These are phyloP conservation scores for Sarcophaga bullata DNA, from an alignment of 1,140 invertebrate genomes.

Conservation along the genomic window DNA sequence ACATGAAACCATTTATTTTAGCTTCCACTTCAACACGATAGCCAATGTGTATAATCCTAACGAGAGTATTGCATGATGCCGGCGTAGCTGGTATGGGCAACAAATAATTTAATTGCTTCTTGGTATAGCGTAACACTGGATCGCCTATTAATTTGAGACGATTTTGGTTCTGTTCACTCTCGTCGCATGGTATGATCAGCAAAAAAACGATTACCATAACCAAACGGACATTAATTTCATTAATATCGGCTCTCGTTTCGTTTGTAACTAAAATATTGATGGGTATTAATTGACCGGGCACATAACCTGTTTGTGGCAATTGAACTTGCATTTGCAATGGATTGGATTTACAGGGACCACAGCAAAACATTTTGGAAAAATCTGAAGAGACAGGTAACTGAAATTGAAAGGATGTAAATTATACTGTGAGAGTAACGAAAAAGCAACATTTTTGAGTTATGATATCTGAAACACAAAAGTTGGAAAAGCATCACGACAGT, in stretches of 20 bases:
- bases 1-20: constrained; percentile 60
- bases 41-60: constrained; percentile 76
- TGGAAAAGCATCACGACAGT: too few species aligned
- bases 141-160: constrained; percentile 67
- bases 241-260: constrained; percentile 67
- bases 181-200: constrained; percentile 67
- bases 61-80: constrained; percentile 76
- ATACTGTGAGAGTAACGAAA: neutral
- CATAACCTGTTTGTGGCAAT: constrained; percentile 57
- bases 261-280: constrained; percentile 53
- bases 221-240: constrained; percentile 66
- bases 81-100: constrained; percentile 76
- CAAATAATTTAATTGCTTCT: constrained; percentile 53
- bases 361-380: constrained; percentile 54
- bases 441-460: too few species aligned
- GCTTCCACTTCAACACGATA: constrained; percentile 73
- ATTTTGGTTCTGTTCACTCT: constrained; percentile 69
- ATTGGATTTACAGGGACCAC: constrained; percentile 54
- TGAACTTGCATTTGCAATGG: constrained; percentile 53
- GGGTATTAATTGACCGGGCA: constrained; percentile 57
- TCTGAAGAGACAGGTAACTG: constrained; percentile 55
- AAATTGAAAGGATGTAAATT: neutral
- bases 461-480: too few species aligned
- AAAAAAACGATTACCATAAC: constrained; percentile 64
- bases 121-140: constrained; percentile 65